Evolutionary conservation across 2,888 invertebrate genomes (phyloP).

Genomic region (Ochlodes sylvanus): DNA sequence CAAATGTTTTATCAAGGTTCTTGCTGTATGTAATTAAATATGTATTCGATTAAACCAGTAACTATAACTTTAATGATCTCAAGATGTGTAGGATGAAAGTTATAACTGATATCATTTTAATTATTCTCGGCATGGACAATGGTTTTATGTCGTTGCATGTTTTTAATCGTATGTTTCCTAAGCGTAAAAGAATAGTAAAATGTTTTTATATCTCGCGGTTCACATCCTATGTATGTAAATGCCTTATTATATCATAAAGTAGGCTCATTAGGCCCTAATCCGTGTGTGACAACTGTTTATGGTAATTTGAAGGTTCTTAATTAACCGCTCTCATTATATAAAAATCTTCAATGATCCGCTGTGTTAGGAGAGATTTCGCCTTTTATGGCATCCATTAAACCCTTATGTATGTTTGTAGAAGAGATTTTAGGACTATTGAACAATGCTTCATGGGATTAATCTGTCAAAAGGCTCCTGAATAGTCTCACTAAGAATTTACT

Average conservation of each 20-base stretch:
- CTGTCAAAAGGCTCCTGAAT: too few relatives aligned
- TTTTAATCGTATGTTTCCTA: background rate
- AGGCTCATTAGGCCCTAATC: background rate
- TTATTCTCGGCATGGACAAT: constrained; percentile 27
- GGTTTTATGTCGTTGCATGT: constrained; percentile 10
- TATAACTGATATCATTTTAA: constrained; percentile 32
- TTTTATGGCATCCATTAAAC: too few relatives aligned
- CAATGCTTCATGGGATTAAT: too few relatives aligned
- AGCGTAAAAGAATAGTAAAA: background rate
- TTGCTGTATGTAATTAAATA: constrained; percentile 33
- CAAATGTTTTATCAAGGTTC: constrained; percentile 35
- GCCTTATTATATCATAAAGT: background rate
- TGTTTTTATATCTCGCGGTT: background rate
- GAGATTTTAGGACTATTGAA: too few relatives aligned
- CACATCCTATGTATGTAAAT: constrained; percentile 3
- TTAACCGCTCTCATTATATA: background rate
- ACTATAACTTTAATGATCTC: background rate
- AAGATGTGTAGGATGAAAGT: constrained; percentile 2
- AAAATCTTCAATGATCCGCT: too few relatives aligned
- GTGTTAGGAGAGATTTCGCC: too few relatives aligned
- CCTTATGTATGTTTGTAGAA: too few relatives aligned
- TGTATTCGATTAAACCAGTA: constrained; percentile 16
- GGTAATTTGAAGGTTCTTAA: background rate
- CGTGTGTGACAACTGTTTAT: background rate
- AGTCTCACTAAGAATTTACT: too few relatives aligned